These are phyloP conservation scores for Boloria selene DNA, from an alignment of 2,888 invertebrate genomes.

Conservation along the genomic window DNA sequence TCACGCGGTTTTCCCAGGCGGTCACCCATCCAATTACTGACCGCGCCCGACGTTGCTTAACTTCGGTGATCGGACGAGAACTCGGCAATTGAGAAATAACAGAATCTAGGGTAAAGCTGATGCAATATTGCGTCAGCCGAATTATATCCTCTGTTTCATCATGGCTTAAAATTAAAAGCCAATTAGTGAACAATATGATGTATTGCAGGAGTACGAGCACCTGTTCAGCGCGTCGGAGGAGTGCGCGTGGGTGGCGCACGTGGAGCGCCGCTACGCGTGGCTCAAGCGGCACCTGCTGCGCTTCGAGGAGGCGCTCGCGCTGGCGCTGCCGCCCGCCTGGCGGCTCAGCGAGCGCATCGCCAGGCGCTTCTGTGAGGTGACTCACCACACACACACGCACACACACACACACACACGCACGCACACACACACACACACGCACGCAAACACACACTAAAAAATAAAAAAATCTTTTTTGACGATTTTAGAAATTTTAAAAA, in stretches of 20 bases:
- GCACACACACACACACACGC: too few relatives aligned
- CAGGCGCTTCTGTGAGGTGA: constrained; percentile 91
- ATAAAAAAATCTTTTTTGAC: too few relatives aligned
- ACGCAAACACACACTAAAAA: too few relatives aligned
- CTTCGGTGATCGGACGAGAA: constrained; percentile 56
- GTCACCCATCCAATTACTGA: constrained; percentile 56
- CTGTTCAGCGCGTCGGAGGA: constrained; percentile 98
- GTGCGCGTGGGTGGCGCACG: constrained; percentile 97
- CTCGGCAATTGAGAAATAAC: too few relatives aligned
- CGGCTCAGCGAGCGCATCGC: constrained; percentile 96
- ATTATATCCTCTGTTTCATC: too few relatives aligned
- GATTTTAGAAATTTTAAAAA: too few relatives aligned
- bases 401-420: too few relatives aligned
- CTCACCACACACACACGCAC: too few relatives aligned
- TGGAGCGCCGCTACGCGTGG: constrained; percentile 97
- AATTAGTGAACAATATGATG: too few relatives aligned
- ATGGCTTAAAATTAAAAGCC: too few relatives aligned
- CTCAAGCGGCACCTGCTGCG: constrained; percentile 96
- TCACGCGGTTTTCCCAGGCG: constrained; percentile 58
- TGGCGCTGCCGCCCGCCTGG: constrained; percentile 96
- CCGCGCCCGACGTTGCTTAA: constrained; percentile 54
- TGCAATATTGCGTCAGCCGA: too few relatives aligned
- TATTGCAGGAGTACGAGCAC: constrained; percentile 93
- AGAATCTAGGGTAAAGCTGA: too few relatives aligned
- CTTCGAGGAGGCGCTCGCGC: constrained; percentile 94